Evolutionary conservation across 2,888 invertebrate species (phyloP).

Genomic region (Magallana nippona): DNA sequence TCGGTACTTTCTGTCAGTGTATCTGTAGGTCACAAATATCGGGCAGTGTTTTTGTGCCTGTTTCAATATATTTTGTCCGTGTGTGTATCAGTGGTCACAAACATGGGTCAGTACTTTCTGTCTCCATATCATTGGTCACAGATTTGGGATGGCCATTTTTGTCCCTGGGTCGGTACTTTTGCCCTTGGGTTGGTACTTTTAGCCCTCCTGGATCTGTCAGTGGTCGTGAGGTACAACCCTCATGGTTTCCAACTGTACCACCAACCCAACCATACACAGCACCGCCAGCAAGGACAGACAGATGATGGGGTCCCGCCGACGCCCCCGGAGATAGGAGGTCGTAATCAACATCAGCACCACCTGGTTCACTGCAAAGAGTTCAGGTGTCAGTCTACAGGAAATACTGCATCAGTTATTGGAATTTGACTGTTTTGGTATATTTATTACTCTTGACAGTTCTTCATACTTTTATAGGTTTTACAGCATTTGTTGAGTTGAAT

Average conservation of each 20-base stretch:
- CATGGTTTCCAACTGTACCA: constrained; percentile 49
- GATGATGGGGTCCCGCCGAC: constrained; percentile 40
- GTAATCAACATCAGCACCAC: constrained; percentile 48
- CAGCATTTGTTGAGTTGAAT: no score
- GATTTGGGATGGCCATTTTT: not conserved
- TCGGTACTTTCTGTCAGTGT: no score
- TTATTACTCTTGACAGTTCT: no score
- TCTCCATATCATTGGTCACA: not conserved
- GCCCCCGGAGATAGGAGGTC: constrained; percentile 45
- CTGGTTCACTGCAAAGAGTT: constrained; percentile 32
- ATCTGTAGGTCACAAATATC: no score
- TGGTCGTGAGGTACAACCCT: not conserved
- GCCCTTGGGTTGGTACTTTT: not conserved
- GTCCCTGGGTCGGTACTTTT: not conserved
- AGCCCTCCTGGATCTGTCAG: not conserved
- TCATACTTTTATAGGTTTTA: no score
- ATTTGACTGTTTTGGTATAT: no score
- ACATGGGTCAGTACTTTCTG: no score
- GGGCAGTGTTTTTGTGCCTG: no score
- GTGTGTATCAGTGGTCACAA: no score
- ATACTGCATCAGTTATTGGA: no score
- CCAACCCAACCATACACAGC: constrained; percentile 37
- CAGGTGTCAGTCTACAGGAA: not conserved
- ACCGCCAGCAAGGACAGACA: constrained; percentile 43
- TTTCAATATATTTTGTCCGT: no score